Evolutionary conservation across 1,140 invertebrate species (phyloP), one percentile per base, ranked within the genome.

Genomic region (Cyclina sinensis): DNA sequence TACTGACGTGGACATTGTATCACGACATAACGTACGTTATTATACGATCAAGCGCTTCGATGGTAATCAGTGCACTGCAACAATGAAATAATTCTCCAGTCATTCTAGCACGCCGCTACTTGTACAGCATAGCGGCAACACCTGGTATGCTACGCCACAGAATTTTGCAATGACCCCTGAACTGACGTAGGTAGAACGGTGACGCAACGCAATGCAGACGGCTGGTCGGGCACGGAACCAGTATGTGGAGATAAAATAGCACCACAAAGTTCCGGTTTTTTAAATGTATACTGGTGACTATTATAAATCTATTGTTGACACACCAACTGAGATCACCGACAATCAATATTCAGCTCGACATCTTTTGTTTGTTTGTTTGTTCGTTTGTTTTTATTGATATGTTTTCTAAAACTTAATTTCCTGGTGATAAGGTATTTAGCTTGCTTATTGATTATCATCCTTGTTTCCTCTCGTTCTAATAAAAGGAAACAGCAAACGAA

Each of bases 111-210:
- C 27, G 1, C 83, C 83, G 0, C 3, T 86, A 11, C 51, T 43
- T n/a, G 70, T 86, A n/a, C 83, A 86, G 43, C 62, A 35, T 9
- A 86, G 78, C 35, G 48, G 39, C 14, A n/a, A 76, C 35, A 43
- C 0, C 24, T 70, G 68, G 0, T 86, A 86, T 24, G 18, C 39
- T 12, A 37, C n/a, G 16, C 24, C 37, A 16, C 27, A 35, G 27
- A 86, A 86, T 30, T 0, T 14, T 21, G 51, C 30, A 35, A 86
- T 86, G 83, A 43, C 39, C 5, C 83, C 83, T 18, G 78, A 18
- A 24, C 48, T 24, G 32, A 24, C 24, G 43, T 54, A 3, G 78
- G 78, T 1, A 57, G 32, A n/a, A 57, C 78, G 78, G 78, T 21
- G 78, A 80, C 32, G 48, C 48, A 27, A 57, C 51, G 14, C 46